Evolutionary conservation across 2,113 vertebrate species (phyloP).

Genomic region (Tapirus terrestris): DNA sequence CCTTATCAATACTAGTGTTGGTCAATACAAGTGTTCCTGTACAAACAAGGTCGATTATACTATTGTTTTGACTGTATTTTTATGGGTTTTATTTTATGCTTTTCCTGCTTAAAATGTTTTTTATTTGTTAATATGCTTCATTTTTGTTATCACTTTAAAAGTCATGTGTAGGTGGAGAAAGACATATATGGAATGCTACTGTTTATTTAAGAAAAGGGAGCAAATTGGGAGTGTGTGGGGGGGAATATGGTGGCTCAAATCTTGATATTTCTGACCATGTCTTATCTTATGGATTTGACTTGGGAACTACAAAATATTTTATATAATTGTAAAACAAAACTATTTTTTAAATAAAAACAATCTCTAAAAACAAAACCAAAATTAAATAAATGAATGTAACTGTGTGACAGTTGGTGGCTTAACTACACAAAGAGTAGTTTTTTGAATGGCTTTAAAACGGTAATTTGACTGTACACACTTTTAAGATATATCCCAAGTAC

Average conservation of each 20-base stretch:
- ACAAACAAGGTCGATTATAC: not conserved
- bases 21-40: not conserved
- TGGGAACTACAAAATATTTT: not conserved
- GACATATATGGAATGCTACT: not conserved
- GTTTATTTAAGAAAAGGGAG: not conserved
- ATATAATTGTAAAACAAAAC: not conserved
- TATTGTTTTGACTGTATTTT: not conserved
- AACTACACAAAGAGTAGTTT: not conserved
- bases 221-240: not conserved
- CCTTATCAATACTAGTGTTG: not conserved
- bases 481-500: not conserved
- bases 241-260: not conserved
- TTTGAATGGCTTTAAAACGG: not conserved
- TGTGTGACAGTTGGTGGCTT: not conserved
- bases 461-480: not conserved
- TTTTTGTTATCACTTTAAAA: not conserved
- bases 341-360: not conserved
- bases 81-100: not conserved
- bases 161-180: not conserved
- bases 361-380: not conserved
- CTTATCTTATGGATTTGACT: not conserved
- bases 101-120: not conserved
- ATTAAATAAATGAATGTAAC: not conserved
- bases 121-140: not conserved
- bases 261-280: not conserved